These are phyloP conservation scores for Tetraodon nigroviridis DNA, from an alignment of 2,113 vertebrate species.

Conservation along the genomic window DNA sequence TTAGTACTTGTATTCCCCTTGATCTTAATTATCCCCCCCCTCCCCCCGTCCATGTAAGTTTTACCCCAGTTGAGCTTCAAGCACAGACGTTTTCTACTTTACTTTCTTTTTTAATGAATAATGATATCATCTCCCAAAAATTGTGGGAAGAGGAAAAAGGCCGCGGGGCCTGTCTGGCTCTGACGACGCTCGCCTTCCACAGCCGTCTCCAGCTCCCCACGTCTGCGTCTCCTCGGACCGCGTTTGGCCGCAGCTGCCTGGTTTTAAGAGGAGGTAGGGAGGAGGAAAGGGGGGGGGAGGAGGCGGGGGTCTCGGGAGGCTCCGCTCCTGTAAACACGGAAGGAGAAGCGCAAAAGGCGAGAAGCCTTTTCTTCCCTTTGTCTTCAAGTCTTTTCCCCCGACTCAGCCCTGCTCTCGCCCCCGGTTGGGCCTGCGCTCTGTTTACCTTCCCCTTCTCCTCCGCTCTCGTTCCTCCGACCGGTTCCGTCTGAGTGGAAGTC, in stretches of 20 bases:
- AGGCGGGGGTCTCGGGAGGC: constrained; percentile 12
- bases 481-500: constrained; percentile 64
- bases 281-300: not conserved
- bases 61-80: constrained; percentile 34
- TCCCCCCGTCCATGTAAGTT: constrained; percentile 10
- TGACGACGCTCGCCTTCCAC: constrained; percentile 37
- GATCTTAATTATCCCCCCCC: constrained; percentile 10
- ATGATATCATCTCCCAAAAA: constrained; percentile 68
- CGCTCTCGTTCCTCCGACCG: constrained; percentile 25
- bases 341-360: not conserved
- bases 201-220: constrained; percentile 16
- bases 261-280: constrained; percentile 32
- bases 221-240: constrained; percentile 26
- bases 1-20: constrained; percentile 5
- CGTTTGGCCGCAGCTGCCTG: constrained; percentile 28
- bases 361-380: constrained; percentile 4
- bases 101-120: constrained; percentile 45
- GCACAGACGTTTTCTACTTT: constrained; percentile 42
- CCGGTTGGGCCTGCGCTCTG: constrained; percentile 12
- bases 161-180: constrained; percentile 60
- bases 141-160: constrained; percentile 55
- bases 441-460: not conserved
- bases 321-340: constrained; percentile 20
- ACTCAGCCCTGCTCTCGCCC: constrained; percentile 8
- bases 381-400: not conserved